These are phyloP conservation scores for Drosophila miranda DNA, from an alignment of 1,140 invertebrate species.

Conservation along the genomic window DNA sequence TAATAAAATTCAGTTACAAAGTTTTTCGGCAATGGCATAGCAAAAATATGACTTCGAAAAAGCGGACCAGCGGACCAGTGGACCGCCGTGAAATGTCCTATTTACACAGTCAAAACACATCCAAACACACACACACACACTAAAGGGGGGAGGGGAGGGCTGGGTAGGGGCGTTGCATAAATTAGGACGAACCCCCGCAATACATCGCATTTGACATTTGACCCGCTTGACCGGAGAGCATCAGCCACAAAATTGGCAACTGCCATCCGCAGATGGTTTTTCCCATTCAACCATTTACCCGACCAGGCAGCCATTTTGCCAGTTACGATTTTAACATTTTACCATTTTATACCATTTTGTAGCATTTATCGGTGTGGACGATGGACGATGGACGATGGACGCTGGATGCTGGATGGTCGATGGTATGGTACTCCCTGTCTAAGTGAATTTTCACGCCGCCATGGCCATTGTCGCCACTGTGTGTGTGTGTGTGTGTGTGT, in stretches of 20 bases:
- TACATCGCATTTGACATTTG: conserved; percentile 61
- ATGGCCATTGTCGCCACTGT: conserved; percentile 20
- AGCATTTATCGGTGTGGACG: conserved; percentile 20
- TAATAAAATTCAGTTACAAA: conserved; percentile 79
- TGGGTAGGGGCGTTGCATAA: conserved; percentile 47
- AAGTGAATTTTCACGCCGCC: conserved; percentile 52
- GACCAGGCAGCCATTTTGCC: conserved; percentile 14
- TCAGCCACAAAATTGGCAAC: conserved; percentile 53
- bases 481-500: conserved; percentile 13
- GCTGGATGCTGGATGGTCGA: no score
- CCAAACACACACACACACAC: conserved; percentile 16
- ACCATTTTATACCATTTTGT: no score
- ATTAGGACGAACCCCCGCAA: conserved; percentile 48
- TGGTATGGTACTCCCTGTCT: conserved; percentile 1
- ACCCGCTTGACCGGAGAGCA: conserved; percentile 33
- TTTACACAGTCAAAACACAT: conserved; percentile 49
- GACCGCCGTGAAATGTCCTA: conserved; percentile 54
- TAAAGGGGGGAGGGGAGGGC: neutral
- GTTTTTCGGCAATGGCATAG: conserved; percentile 53
- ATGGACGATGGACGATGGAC: neutral
- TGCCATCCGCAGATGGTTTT: conserved; percentile 61
- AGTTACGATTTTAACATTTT: conserved; percentile 19
- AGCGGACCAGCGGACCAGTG: conserved; percentile 16
- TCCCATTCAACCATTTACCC: conserved; percentile 33
- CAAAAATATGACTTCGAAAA: conserved; percentile 47